Evolutionary conservation across 2,888 invertebrate species (phyloP).

Genomic region (Drosophila meridionalis): DNA sequence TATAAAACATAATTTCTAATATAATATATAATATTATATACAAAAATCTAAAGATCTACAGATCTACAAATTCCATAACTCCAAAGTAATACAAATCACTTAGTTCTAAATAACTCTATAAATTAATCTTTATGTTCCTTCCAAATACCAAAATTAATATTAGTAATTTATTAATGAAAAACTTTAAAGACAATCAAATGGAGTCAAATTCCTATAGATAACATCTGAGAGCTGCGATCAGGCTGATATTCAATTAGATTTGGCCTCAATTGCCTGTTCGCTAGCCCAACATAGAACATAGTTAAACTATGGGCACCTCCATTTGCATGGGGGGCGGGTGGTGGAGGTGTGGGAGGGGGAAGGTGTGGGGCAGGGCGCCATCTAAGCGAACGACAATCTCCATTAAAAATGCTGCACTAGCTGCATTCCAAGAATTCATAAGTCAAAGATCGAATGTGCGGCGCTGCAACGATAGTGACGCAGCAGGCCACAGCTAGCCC

Average conservation of each 20-base stretch:
- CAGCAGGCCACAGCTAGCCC: conserved; percentile 1
- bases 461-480: conserved; percentile 63
- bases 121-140: neutral
- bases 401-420: conserved; percentile 72
- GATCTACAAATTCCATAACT: neutral
- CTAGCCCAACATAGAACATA: conserved; percentile 24
- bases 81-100: neutral
- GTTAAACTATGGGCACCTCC: conserved; percentile 32
- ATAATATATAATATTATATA: neutral
- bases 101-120: neutral
- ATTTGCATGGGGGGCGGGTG: conserved; percentile 10
- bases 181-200: neutral
- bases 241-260: conserved; percentile 64
- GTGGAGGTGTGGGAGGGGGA: neutral
- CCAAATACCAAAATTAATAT: neutral
- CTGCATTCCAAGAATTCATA: conserved; percentile 79
- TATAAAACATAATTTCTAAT: neutral
- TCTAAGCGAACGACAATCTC: conserved; percentile 50
- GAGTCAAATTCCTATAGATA: conserved; percentile 15
- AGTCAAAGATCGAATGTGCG: conserved; percentile 77
- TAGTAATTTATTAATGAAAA: neutral
- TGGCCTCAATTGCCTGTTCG: conserved; percentile 62
- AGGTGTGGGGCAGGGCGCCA: conserved; percentile 2
- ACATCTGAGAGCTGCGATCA: conserved; percentile 27
- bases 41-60: no score